Evolutionary conservation across 2,797 vertebrate genomes (phyloP).

Genomic region (Scolopax rusticola): DNA sequence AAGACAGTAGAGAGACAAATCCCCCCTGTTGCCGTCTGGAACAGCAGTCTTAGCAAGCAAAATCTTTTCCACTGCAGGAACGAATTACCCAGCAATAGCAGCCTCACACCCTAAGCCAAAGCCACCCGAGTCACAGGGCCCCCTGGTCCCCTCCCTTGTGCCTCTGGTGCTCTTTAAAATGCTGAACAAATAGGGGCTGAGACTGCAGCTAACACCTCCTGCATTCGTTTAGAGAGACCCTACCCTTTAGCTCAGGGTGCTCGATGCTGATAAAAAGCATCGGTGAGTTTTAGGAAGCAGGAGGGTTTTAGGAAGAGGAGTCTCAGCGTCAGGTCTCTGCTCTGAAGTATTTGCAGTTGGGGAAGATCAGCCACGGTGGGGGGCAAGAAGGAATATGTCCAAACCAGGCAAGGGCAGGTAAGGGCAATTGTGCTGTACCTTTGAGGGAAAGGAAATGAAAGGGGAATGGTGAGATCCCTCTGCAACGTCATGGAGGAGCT

Average conservation of each 20-base stretch:
- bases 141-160: neutral
- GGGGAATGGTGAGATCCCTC: neutral
- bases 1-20: slow-evolving; percentile 18
- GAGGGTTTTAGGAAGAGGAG: neutral
- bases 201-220: neutral
- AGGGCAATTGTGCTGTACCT: fast-evolving
- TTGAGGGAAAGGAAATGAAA: neutral
- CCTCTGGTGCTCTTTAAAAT: neutral
- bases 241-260: neutral
- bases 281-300: neutral
- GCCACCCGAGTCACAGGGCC: neutral
- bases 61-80: neutral
- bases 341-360: neutral
- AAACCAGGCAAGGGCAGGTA: neutral
- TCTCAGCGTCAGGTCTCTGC: neutral
- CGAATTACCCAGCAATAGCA: neutral
- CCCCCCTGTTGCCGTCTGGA: neutral
- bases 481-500: fast-evolving
- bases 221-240: neutral
- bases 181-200: neutral
- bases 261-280: neutral
- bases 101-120: neutral
- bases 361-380: neutral
- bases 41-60: neutral
- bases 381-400: neutral